These are phyloP conservation scores for Cybosia mesomella DNA, from an alignment of 2,888 invertebrate species.

Conservation along the genomic window DNA sequence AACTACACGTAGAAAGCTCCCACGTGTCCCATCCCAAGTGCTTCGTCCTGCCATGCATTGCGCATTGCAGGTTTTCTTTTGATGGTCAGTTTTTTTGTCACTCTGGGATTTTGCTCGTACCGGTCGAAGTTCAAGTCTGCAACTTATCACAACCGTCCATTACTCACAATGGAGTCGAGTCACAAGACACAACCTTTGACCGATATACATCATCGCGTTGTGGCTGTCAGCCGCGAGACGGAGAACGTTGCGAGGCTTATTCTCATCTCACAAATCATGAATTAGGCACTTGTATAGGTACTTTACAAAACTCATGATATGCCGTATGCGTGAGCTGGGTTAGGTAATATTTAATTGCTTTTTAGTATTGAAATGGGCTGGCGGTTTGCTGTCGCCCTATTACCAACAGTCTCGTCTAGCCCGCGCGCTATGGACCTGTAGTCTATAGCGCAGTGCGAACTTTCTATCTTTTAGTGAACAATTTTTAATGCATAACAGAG, in stretches of 20 bases:
- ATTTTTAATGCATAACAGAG: too few species aligned
- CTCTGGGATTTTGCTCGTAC: background rate
- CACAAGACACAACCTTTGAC: constrained; percentile 1
- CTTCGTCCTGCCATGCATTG: background rate
- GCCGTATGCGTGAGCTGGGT: background rate
- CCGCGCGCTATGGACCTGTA: too few species aligned
- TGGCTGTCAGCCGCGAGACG: background rate
- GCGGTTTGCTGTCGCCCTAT: background rate
- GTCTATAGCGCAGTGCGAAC: too few species aligned
- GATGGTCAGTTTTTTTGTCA: background rate
- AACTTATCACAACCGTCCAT: background rate
- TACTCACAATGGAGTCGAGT: background rate
- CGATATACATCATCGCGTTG: background rate
- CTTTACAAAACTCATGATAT: background rate
- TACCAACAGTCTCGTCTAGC: background rate
- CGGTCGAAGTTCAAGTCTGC: background rate
- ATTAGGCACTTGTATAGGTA: background rate
- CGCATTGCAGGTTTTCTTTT: background rate
- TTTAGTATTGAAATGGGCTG: background rate
- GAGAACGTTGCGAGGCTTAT: background rate
- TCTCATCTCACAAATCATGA: background rate
- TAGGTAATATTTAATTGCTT: background rate
- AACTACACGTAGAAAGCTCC: constrained; percentile 11
- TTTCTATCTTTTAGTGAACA: too few species aligned
- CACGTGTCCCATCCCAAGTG: background rate